Evolutionary conservation across 2,797 vertebrate genomes (phyloP), one percentile per base, ranked within the genome.

Genomic region (Triplophysa bombifrons): DNA sequence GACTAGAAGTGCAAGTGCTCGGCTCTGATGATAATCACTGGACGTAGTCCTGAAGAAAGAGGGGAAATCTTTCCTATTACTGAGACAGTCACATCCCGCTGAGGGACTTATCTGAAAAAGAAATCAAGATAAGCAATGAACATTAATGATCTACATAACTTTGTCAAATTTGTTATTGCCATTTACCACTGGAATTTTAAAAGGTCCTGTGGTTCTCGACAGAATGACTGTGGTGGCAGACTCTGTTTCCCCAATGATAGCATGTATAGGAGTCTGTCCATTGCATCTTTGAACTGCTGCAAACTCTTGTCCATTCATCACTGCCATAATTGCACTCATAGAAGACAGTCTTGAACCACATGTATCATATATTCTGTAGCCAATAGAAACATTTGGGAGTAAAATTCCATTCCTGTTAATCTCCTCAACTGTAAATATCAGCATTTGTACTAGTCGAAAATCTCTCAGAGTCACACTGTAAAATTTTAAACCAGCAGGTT

Each of bases 401-500:
- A 93, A 82, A 69, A 48, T 64, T 25, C 74, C 80, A 82, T 75
- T 91, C 76, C 80, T 88, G 85, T 94, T 93, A 64, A 94, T 94
- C 88, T 94, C 92, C 48, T 92, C 86, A 34, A 93, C 90, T 55
- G 92, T 89, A 85, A 92, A 94, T 34, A 93, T 91, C 91, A 93
- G 90, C 0, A 90, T 90, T 76, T 94, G 92, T 3, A 92, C 91
- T 85, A 92, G 90, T 58, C 92, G 89, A 67, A 94, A 90, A 79
- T 91, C 92, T 86, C 92, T 89, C 17, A 91, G 84, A 82, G 92
- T 92, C 34, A 93, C 79, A 71, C 92, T 94, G 77, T 17, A 7
- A 22, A 63, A 48, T 4, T 30, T 10, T 8, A 63, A 63, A 63
- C 30, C 60, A 41, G 25, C 27, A 30, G 27, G 4, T 61, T 61